Evolutionary conservation across 2,888 invertebrate species (phyloP), one percentile per base, ranked within the genome.

Genomic region (Hofmannophila pseudospretella): DNA sequence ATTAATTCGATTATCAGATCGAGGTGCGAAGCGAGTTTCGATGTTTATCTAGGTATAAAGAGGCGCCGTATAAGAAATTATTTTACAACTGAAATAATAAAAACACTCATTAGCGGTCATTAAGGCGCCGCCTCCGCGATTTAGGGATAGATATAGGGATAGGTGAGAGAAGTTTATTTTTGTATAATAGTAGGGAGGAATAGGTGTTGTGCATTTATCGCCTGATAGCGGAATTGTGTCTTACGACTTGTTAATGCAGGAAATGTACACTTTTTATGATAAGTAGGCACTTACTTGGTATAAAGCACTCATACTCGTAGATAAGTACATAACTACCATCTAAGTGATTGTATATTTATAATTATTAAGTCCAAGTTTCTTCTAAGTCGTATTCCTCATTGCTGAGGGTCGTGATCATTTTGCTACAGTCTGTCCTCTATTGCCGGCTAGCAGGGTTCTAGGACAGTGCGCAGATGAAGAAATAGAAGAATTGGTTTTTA

Each of bases 41-140:
- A 86, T 86, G 86, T 85, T 86, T 86, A 85, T 86, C 86, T 85
- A 82, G 74, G 81, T 73, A 80, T 82, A 84, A 84, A 82, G 81
- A 85, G 81, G 80, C 71, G 67, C 75, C 71, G 67, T 77, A 74
- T 74, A 78, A 80, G 81, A 80, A 85, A 85, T 85, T 82, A 85
- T 85, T 84, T 85, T 76, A 86, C 80, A 70, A 58, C 77, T 80
- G 76, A 84, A 86, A 85, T 85, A 84, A 84, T 84, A 41, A 84
- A 85, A 84, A 77, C 70, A 69, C 77, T 86, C 76, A 85, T 86
- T 86, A 86, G 84, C 84, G 67, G 69, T 85, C 85, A 86, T 86
- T 85, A 84, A 70, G 72, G 58, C 43, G 50, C 68, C 84, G 80
- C 85, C 82, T 73, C 75, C 71, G 67, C 75, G 81, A 84, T 84